These are phyloP conservation scores for Heliconius ethilla DNA, from an alignment of 2,888 invertebrate species.

Conservation along the genomic window DNA sequence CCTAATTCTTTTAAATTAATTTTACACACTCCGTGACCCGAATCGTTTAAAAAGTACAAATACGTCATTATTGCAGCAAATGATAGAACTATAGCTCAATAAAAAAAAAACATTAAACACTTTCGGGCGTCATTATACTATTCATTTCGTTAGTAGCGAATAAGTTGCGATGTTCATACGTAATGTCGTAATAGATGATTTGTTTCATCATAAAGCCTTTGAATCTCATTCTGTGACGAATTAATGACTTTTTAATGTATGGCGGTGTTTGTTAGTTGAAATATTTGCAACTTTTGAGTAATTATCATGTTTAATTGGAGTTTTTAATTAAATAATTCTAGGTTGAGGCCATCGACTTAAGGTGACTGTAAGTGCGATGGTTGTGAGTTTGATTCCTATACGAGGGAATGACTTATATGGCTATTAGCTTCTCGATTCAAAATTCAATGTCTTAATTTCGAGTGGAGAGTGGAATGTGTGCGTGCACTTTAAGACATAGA, in stretches of 20 bases:
- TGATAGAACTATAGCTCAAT: not conserved
- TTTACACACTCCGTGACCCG: too few species aligned
- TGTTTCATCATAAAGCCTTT: constrained; percentile 23
- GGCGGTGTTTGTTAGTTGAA: constrained; percentile 13
- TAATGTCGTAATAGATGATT: constrained; percentile 22
- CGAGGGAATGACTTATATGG: not conserved
- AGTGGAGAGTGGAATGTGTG: too few species aligned
- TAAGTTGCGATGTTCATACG: constrained; percentile 13
- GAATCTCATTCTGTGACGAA: constrained; percentile 16
- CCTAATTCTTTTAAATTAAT: too few species aligned
- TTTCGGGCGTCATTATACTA: not conserved
- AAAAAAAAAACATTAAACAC: not conserved
- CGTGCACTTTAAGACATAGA: too few species aligned
- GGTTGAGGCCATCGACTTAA: not conserved
- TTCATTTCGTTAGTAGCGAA: constrained; percentile 11
- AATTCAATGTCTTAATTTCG: too few species aligned
- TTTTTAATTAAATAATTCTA: constrained; percentile 6
- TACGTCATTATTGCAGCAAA: not conserved
- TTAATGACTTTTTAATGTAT: constrained; percentile 21
- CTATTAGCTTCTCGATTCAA: too few species aligned
- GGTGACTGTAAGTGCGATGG: not conserved
- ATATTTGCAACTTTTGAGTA: constrained; percentile 8
- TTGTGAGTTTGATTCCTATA: not conserved
- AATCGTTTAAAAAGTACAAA: not conserved
- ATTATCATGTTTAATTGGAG: constrained; percentile 7